Conservation (phyloP, 2,888 invertebrate genomes). For the Criorhina ranunculi region DNA sequence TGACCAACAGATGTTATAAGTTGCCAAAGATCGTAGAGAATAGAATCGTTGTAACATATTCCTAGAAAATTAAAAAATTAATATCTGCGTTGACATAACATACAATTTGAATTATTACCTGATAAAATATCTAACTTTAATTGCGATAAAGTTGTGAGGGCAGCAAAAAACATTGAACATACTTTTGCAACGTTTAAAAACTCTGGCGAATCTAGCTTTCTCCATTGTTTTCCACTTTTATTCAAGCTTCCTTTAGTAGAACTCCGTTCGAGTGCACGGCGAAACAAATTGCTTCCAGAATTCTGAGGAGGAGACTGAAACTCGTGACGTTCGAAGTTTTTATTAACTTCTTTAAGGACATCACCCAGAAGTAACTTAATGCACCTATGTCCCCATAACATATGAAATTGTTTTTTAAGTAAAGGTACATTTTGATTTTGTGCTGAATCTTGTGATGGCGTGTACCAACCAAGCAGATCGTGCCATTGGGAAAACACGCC, state of each 20-base stretch:
- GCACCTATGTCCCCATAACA: conserved; percentile 86
- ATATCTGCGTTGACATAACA: neutral
- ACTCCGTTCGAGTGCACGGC: conserved; percentile 87
- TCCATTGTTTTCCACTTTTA: conserved; percentile 86
- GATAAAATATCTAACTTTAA: conserved; percentile 96
- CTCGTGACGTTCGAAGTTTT: conserved; percentile 83
- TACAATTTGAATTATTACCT: conserved; percentile 85
- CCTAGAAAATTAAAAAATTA: conserved; percentile 86
- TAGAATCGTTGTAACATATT: conserved; percentile 95
- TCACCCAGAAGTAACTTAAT: conserved; percentile 87
- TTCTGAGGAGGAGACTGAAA: conserved; percentile 82
- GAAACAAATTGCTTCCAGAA: conserved; percentile 85
- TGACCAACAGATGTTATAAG: conserved; percentile 95
- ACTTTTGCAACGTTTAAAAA: conserved; percentile 93
- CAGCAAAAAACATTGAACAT: conserved; percentile 96
- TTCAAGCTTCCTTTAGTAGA: conserved; percentile 85
- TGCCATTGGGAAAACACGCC: conserved; percentile 98
- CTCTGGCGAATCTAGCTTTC: conserved; percentile 92
- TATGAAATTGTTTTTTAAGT: conserved; percentile 85
- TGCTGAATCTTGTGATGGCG: conserved; percentile 86
- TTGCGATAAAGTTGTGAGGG: conserved; percentile 94
- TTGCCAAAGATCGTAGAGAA: conserved; percentile 95
- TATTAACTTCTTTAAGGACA: conserved; percentile 82
- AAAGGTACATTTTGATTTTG: conserved; percentile 84
- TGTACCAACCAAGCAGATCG: conserved; percentile 98